Evolutionary conservation across 2,113 vertebrate genomes (phyloP), one percentile per base, ranked within the genome.

Genomic region (Crocuta crocuta): DNA sequence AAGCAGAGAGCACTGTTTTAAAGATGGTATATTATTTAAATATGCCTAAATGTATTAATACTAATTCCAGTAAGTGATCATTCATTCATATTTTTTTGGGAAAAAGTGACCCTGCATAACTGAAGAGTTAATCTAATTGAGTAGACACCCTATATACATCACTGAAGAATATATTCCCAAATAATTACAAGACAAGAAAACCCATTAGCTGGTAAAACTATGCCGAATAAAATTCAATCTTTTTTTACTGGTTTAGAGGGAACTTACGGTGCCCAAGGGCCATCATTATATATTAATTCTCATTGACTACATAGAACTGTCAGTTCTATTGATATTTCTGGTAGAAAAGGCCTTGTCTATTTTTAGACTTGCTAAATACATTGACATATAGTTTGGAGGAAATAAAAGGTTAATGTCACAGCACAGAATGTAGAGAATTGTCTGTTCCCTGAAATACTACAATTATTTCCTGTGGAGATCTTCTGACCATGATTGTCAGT

Each of bases 101-200:
- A 92, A 95, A 96, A 8, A 8, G 58, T 68, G 68, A n/a, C 1
- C 43, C 33, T 55, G 21, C 11, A 79, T 79, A 88, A 89, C 19
- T 85, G 15, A 78, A 91, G 39, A 83, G 7, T 26, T 17, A 83
- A 19, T 48, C 71, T 96, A 93, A 97, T 87, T 89, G 87, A 96
- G 16, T 21, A 70, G 35, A 45, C 71, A 86, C 91, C 48, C 61
- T 65, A 80, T 45, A 13, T 50, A 80, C 53, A 85, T 50, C 70
- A 53, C 55, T 78, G 8, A 63, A 93, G 15, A 55, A 92, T 8
- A 89, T 26, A 68, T 7, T 84, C 85, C 53, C 45, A 82, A 94
- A 70, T 84, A 97, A 89, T 95, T 92, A 94, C 50, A 92, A 94
- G 70, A 91, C 84, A 97, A 97, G 94, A 98, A 95, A 95, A 84